Conservation (phyloP, 2,888 invertebrate genomes). For the Cephus pygmeus region DNA sequence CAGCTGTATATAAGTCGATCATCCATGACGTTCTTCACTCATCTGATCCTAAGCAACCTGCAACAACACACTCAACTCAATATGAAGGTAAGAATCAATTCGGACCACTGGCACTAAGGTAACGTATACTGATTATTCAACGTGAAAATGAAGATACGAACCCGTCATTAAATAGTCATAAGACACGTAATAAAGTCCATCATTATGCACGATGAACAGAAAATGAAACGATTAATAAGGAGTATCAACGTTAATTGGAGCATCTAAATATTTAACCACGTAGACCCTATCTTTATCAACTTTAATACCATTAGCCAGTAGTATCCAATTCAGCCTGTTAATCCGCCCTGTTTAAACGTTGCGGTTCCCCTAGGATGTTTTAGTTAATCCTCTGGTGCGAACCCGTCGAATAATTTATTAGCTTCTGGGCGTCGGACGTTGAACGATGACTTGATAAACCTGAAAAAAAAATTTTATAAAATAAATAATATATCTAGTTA, state of each 20-base stretch:
- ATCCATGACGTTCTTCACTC: slow-evolving; percentile 11
- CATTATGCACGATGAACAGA: not conserved
- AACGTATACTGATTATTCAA: not conserved
- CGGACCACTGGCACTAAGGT: not conserved
- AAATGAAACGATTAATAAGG: not conserved
- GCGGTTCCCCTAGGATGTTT: slow-evolving; percentile 5
- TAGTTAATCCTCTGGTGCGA: not conserved
- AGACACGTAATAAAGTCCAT: not conserved
- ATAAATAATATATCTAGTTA: not conserved
- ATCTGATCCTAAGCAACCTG: slow-evolving; percentile 5
- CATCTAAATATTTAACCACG: not conserved
- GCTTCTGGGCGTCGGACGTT: not conserved
- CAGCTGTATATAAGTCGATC: slow-evolving; percentile 15
- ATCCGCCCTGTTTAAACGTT: not conserved
- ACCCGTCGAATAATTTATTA: not conserved
- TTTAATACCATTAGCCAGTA: not conserved
- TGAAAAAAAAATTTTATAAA: not conserved
- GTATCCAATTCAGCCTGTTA: not conserved
- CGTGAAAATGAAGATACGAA: not conserved
- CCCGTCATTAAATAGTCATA: not conserved
- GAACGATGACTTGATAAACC: not conserved
- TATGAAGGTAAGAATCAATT: not conserved
- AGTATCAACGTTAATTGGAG: not conserved
- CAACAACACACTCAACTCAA: not conserved
- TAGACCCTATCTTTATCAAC: not conserved